These are phyloP conservation scores for Mythimna vitellina DNA, from an alignment of 2,888 invertebrate genomes.

Conservation along the genomic window DNA sequence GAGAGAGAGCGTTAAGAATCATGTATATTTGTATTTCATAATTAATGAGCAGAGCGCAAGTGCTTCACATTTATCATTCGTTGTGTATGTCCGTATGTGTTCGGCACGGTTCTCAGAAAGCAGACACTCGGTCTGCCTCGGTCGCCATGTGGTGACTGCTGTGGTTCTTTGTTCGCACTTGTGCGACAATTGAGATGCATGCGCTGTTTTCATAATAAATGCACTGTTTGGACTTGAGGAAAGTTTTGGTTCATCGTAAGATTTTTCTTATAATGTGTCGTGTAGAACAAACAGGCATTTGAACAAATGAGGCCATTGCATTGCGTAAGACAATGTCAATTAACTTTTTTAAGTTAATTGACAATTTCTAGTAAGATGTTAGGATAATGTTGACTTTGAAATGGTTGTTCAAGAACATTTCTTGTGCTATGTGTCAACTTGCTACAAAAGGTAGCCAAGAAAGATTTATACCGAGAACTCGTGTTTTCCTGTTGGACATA, in stretches of 20 bases:
- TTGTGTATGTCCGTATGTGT: slow-evolving; percentile 63
- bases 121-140: slow-evolving; percentile 85
- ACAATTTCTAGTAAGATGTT: neutral
- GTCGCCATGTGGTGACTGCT: slow-evolving; percentile 55
- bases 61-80: slow-evolving; percentile 52
- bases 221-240: slow-evolving; percentile 22
- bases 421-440: slow-evolving; percentile 20
- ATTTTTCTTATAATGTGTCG: no score
- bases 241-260: neutral
- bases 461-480: slow-evolving; percentile 42
- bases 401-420: slow-evolving; percentile 23
- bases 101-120: slow-evolving; percentile 74
- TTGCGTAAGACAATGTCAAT: no score
- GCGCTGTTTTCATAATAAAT: slow-evolving; percentile 51
- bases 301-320: no score
- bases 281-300: no score
- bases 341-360: neutral
- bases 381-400: slow-evolving; percentile 21
- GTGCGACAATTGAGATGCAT: slow-evolving; percentile 70
- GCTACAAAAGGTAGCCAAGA: slow-evolving; percentile 31
- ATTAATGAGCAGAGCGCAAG: slow-evolving; percentile 50
- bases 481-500: slow-evolving; percentile 52
- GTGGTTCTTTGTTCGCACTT: slow-evolving; percentile 59
- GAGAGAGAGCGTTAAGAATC: slow-evolving; percentile 45
- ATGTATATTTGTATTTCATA: slow-evolving; percentile 25